phyloP scores from a whole-genome alignment of 2,113 vertebrate species.

The Protobothrops mucrosquamatus region DNA sequence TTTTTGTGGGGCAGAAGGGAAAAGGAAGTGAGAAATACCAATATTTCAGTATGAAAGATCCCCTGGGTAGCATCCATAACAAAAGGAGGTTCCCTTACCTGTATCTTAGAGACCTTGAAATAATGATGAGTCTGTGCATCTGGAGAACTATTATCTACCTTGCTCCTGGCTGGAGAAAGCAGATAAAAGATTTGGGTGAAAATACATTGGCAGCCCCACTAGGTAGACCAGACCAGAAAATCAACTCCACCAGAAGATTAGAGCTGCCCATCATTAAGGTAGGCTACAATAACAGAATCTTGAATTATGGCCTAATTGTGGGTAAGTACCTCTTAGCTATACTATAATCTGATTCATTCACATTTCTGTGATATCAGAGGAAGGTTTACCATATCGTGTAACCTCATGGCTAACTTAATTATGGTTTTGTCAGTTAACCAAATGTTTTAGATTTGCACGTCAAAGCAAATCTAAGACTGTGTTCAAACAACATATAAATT shows the following conservation, averaged over 20 bases:
- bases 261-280: not conserved
- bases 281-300: not conserved
- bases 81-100: conserved; percentile 47
- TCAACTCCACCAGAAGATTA: not conserved
- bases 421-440: not conserved
- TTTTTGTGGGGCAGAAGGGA: not conserved
- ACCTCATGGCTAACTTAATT: not conserved
- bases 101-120: conserved; percentile 57
- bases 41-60: not conserved
- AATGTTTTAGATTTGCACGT: not conserved
- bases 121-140: conserved; percentile 33
- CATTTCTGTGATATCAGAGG: not conserved
- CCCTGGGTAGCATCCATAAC: not conserved
- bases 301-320: not conserved
- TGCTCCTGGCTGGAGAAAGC: conserved; percentile 44
- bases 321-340: not conserved
- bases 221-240: not conserved
- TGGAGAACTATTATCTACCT: conserved; percentile 52
- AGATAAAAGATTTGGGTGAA: not conserved
- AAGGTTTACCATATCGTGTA: not conserved
- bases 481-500: not conserved
- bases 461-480: not conserved
- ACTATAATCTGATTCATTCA: not conserved
- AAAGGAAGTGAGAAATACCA: not conserved
- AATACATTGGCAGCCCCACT: not conserved